Evolutionary conservation across 35 echinoderm and acorn worm species (phyloP), one percentile per base, ranked within the genome.

Genomic region (Anneissia japonica): DNA sequence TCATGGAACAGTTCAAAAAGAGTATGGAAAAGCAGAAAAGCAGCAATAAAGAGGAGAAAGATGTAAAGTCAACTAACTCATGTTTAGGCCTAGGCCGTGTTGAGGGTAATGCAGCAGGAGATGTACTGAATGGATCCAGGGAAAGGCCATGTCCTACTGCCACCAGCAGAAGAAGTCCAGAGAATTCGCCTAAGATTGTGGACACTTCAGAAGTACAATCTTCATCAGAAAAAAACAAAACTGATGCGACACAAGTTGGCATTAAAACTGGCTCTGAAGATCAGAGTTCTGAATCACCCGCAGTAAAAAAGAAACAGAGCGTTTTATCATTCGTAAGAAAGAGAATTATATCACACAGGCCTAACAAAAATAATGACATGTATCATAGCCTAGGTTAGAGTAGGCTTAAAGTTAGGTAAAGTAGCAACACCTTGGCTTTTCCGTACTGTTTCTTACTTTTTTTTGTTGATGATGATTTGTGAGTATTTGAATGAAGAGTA

Each of bases 1-100:
- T 89, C 36, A 76, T 89, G 72, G 87, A 89, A 83, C 82, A 83
- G 81, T 89, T 89, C 76, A 84, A 55, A 33, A 89, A 74, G 39
- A 89, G 41, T 41, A 76, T 89, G 72, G 87, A 89, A 76, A 36
- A 76, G 26, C 80, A 89, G 43, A 89, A 83, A 39, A 55, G 64
- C 45, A 21, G 45, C 26, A 76, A 73, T 37, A 36, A 81, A 38
- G 41, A 4, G 39, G 26, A 72, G 11, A 26, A 64, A 64, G 21
- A 9, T 64, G 14, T 14, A 43, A 43, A 43, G 14, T 43, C 40
- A 43, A 4, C 40, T 43, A 14, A 43, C 14, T 6, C 4, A 43
- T 43, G 40, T 43, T 9, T 64, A 64, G 26, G 51, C 21, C 51
- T n/a, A n/a, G 19, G 51, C 26, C 40, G 40, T 4, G 21, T 23